Base-by-base conservation (phyloP, 2,113 vertebrate genomes). In the Channa maculata region DNA sequence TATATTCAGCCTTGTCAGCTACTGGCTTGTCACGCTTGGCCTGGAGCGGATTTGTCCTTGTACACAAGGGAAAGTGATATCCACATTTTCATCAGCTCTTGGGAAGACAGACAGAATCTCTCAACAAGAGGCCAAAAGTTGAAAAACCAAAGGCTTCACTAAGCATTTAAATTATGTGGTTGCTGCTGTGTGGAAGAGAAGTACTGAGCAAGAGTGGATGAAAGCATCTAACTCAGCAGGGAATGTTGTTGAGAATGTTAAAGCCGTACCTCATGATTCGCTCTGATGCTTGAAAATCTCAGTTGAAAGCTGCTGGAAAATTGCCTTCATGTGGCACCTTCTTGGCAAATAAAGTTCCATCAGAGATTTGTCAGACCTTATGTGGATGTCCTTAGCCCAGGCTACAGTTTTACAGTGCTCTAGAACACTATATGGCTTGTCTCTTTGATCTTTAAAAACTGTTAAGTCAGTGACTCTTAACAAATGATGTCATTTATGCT, bases 1-100 rank as follows among this genome's bases (percentile, higher is more conserved):
- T 79, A 46, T 45, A 53, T 86, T 85, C 55, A 46, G 59, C 75
- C 41, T 46, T 10, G 44, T 86, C 77, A 86, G 71, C 77, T 49
- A 45, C 79, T 66, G 71, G 66, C 41, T 67, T 39, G 65, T 73
- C 66, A 65, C 2, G 2, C 39, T 43, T 14, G 43, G 39, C 37
- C 10, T 6, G 44, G 24, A 33, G 60, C 9, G 49, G 15, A 65
- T 62, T 33, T 43, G 43, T 43, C 67, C 12, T 37, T 10, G 54
- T 8, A 46, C 49, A 53, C 43, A 52, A 59, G 9, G 41, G 6
- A 43, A 69, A 39, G 41, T 75, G 71, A 80, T 84, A 86, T 0
- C 65, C n/a, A 39, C 45, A 55, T 69, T 41, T 53, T 80, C 13
- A 52, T n/a, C 73, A 55, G 36, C 15, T 10, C 6, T 2, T 11